phyloP scores from a whole-genome alignment of 2,113 vertebrate species.

The Ceuthmochares aereus region DNA sequence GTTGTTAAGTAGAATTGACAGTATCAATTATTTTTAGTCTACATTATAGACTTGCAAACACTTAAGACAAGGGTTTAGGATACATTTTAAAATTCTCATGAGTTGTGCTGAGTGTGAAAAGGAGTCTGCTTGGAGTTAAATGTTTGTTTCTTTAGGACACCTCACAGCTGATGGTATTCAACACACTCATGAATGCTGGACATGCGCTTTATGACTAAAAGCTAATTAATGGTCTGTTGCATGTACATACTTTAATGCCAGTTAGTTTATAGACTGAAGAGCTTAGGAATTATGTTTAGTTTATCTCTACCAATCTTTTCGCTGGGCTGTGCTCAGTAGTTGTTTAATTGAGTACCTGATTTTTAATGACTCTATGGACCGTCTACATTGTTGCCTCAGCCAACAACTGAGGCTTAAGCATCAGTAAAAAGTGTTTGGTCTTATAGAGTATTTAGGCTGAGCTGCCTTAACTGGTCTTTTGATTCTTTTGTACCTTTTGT shows the following conservation, averaged over 20 bases:
- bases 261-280: not conserved
- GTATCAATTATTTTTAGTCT: not conserved
- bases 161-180: not conserved
- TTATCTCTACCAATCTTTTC: not conserved
- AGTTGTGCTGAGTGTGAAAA: not conserved
- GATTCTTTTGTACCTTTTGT: not conserved
- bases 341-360: not conserved
- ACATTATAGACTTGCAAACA: fast-evolving
- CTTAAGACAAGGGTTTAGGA: not conserved
- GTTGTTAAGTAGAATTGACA: not conserved
- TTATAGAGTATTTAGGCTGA: not conserved
- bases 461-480: not conserved
- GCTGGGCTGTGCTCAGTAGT: not conserved
- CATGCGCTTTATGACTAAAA: not conserved
- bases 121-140: not conserved
- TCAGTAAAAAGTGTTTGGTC: not conserved
- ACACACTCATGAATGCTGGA: not conserved
- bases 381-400: not conserved
- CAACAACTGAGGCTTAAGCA: not conserved
- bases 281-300: not conserved
- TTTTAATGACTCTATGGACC: not conserved
- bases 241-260: not conserved
- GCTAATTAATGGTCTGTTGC: not conserved
- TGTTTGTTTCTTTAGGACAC: not conserved
- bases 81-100: not conserved